Percentiles rank a stretch among this genome's conserved stretches.
These are phyloP conservation scores for Orthosia gothica DNA, from an alignment of 2,888 invertebrate species.

Conservation along the genomic window DNA sequence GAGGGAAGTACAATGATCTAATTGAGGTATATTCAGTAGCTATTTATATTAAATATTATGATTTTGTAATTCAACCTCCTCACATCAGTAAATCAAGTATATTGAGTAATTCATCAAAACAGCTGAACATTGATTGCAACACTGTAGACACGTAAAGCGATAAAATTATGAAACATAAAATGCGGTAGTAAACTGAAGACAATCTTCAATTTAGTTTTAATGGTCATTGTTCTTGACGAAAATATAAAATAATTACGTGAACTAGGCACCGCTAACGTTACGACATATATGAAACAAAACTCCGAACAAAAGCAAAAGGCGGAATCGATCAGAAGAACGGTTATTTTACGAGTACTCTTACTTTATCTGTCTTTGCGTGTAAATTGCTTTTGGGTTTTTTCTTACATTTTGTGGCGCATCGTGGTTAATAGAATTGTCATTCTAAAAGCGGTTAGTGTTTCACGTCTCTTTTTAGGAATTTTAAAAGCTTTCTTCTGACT, in stretches of 20 bases:
- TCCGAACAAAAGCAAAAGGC: slow-evolving; percentile 47
- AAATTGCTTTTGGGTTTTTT: slow-evolving; percentile 44
- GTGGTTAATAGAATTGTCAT: slow-evolving; percentile 38
- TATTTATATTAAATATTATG: neutral
- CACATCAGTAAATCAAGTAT: neutral
- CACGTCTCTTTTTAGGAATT: slow-evolving; percentile 7
- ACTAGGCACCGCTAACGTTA: slow-evolving; percentile 36
- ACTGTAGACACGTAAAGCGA: slow-evolving; percentile 8
- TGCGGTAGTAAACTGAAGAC: slow-evolving; percentile 33
- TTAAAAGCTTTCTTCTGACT: slow-evolving; percentile 5
- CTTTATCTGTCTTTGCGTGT: slow-evolving; percentile 53
- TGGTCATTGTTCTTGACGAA: slow-evolving; percentile 23
- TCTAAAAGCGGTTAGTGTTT: slow-evolving; percentile 35
- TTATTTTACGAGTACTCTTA: slow-evolving; percentile 44
- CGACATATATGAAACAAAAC: slow-evolving; percentile 48
- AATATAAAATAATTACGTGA: slow-evolving; percentile 45
- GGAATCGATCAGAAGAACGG: slow-evolving; percentile 54
- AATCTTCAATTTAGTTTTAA: slow-evolving; percentile 36
- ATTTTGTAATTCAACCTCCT: neutral
- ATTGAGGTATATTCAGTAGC: too few relatives aligned
- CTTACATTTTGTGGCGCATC: slow-evolving; percentile 25
- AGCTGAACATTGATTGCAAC: neutral
- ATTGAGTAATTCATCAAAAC: neutral
- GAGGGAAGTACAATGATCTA: too few relatives aligned
- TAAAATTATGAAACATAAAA: slow-evolving; percentile 43